A percentile compares a stretch with the other conserved stretches of the same genome.
Evolutionary conservation across 2,888 invertebrate genomes (phyloP).

Genomic region (Latrodectus elegans): DNA sequence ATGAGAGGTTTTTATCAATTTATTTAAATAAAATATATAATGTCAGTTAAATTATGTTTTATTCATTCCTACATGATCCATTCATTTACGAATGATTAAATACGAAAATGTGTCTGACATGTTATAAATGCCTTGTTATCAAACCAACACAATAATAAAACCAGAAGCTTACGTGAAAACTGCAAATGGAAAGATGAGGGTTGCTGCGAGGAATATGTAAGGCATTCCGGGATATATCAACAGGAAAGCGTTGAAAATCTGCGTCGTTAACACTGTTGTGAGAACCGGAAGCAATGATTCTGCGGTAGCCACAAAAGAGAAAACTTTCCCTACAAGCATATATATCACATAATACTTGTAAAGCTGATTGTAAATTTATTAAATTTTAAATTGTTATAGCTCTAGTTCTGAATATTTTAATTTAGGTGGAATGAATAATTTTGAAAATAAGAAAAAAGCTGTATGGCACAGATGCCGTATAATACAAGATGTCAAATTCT

Average conservation of each 20-base stretch:
- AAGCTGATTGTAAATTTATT: not conserved
- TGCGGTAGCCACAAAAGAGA: slow-evolving; percentile 57
- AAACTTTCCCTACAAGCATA: slow-evolving; percentile 46
- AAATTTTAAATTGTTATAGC: not conserved
- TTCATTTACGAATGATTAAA: no score
- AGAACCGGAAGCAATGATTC: slow-evolving; percentile 61
- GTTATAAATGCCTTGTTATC: no score
- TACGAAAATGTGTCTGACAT: no score
- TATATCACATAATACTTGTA: not conserved
- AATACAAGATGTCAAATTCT: no score
- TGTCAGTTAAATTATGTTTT: no score
- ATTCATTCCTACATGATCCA: no score
- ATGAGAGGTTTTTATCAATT: no score
- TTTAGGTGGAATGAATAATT: no score
- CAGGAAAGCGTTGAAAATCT: slow-evolving; percentile 52
- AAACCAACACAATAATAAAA: not conserved
- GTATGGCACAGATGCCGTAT: no score
- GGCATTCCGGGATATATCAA: slow-evolving; percentile 53
- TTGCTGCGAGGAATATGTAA: slow-evolving; percentile 34
- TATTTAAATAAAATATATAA: no score
- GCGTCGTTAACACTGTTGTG: slow-evolving; percentile 50
- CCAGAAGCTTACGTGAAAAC: slow-evolving; percentile 58
- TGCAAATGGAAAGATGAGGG: slow-evolving; percentile 42
- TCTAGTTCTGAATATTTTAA: no score
- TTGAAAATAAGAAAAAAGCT: no score